Base-by-base conservation (phyloP, 2,888 invertebrate species). In the Ceraclea dissimilis region DNA sequence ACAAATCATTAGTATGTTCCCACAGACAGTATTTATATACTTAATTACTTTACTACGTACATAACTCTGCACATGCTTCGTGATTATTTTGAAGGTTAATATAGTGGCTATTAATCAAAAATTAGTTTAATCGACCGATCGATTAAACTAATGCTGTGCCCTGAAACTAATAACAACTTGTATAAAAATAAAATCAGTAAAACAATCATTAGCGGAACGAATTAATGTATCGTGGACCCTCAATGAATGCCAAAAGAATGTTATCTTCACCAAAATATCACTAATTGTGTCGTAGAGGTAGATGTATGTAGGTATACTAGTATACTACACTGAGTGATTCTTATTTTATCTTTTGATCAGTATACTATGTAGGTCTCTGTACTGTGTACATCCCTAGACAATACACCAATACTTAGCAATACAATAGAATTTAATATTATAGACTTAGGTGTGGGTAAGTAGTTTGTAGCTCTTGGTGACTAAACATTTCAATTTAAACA, bases 291-390 rank as follows among this genome's bases (percentile, higher is more conserved):
- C 16, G 39, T 39, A 16, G 39, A 5, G 13, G 39, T 16, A 39
- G 16, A 4, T 8, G 39, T 39, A 39, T 2, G 39, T 39, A 39
- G 2, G 13, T 39, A 39, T 39, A 16, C 26, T 26, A 26, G 10
- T 26, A 26, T 26, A 26, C 4, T 26, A 26, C 26, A 26, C 26
- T 8, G 47, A 4, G 2, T 10, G 10, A 20, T 59, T 59, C 58
- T 58, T 56, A 58, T 54, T 58, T 59, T 59, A 55, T 51, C 53
- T 51, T 51, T 43, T 49, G 54, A 54, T 49, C 44, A 17, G 49
- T 22, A 11, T 26, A 54, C 49, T n/a, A n/a, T n/a, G n/a, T n/a
- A n/a, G n/a, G n/a, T n/a, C n/a, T n/a, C n/a, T n/a, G n/a, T n/a
- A n/a, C n/a, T n/a, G n/a, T n/a, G n/a, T n/a, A n/a, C n/a, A n/a